Evolutionary conservation across 1,140 invertebrate genomes (phyloP).

Genomic region (Asobara japonica): DNA sequence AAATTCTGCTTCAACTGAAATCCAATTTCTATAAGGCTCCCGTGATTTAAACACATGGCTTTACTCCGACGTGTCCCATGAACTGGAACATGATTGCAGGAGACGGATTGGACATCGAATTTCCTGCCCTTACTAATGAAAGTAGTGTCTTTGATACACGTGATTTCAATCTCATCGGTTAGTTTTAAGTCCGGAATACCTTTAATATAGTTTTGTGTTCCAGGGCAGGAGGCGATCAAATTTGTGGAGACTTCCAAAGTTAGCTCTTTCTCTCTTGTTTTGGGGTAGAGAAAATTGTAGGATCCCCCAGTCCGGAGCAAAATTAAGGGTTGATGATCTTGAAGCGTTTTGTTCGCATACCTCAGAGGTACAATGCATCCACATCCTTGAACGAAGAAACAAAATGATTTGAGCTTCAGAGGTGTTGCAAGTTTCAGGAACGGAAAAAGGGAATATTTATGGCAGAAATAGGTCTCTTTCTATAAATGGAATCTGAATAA

Average conservation of each 20-base stretch:
- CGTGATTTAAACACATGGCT: conserved; percentile 12
- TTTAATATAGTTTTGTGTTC: conserved; percentile 43
- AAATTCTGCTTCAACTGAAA: conserved; percentile 46
- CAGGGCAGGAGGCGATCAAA: conserved; percentile 46
- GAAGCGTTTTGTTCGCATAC: too few species aligned
- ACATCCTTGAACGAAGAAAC: too few species aligned
- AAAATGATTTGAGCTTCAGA: too few species aligned
- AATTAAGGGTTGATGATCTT: conserved; percentile 48
- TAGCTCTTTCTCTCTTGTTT: not conserved
- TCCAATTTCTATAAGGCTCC: conserved; percentile 42
- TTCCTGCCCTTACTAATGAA: conserved; percentile 35
- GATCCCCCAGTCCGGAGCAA: conserved; percentile 27
- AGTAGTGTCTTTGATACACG: conserved; percentile 36
- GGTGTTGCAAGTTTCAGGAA: too few species aligned
- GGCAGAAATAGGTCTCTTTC: too few species aligned
- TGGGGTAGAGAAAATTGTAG: conserved; percentile 42
- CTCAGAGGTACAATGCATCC: too few species aligned
- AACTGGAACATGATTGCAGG: conserved; percentile 30
- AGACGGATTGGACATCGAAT: conserved; percentile 33
- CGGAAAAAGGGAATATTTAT: too few species aligned
- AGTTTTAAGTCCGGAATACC: not conserved
- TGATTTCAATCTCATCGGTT: conserved; percentile 17
- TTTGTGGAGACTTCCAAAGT: conserved; percentile 16
- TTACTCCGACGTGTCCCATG: conserved; percentile 10
- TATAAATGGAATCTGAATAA: too few species aligned